These are phyloP conservation scores for Melinopterus prodromus DNA, from an alignment of 2,888 invertebrate species.

Conservation along the genomic window DNA sequence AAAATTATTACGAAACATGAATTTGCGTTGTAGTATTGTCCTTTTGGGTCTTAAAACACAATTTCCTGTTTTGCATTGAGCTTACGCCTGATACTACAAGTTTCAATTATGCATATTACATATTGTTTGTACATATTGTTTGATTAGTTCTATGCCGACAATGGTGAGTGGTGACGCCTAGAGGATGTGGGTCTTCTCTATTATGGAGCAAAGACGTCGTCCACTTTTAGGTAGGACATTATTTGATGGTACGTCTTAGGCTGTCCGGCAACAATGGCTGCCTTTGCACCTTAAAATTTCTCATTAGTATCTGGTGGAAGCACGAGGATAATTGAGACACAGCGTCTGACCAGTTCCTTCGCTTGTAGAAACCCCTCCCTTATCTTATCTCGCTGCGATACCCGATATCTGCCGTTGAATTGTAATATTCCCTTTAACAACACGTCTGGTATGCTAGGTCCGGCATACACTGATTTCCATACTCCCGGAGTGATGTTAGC, in stretches of 20 bases:
- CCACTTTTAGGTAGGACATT: not conserved
- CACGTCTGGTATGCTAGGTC: constrained; percentile 45
- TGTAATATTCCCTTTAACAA: constrained; percentile 45
- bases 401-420: constrained; percentile 39
- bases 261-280: constrained; percentile 4
- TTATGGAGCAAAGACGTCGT: not conserved
- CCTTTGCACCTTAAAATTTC: constrained; percentile 4
- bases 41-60: no score
- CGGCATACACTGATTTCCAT: constrained; percentile 58
- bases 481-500: constrained; percentile 51
- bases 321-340: not conserved
- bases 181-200: not conserved
- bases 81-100: no score
- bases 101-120: no score
- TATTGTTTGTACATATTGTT: no score
- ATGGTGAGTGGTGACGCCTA: constrained; percentile 8
- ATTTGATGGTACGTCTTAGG: not conserved
- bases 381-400: constrained; percentile 18
- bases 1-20: no score
- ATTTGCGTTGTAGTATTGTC: no score
- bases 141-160: not conserved
- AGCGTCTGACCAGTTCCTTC: not conserved
- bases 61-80: no score
- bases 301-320: constrained; percentile 4
- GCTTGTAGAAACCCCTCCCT: not conserved